phyloP scores from a whole-genome alignment of 2,113 vertebrate genomes.

The Panurus biarmicus region DNA sequence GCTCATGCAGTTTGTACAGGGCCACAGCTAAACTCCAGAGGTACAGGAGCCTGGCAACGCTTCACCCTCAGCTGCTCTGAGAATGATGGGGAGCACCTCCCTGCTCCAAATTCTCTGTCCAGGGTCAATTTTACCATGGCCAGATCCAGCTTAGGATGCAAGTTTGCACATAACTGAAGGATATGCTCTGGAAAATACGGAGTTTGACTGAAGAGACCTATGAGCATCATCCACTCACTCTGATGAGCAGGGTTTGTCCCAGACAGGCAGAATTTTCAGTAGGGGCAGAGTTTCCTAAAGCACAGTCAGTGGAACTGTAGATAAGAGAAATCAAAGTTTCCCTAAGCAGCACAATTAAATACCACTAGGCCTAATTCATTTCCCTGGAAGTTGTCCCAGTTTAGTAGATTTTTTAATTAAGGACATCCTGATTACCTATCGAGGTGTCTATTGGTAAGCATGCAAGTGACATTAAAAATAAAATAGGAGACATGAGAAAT shows the following conservation, averaged over 20 bases:
- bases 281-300: neutral
- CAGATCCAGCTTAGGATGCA: neutral
- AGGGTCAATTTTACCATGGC: neutral
- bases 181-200: neutral
- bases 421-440: slow-evolving; percentile 18
- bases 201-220: neutral
- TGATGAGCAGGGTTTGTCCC: neutral
- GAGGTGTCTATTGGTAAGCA: neutral
- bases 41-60: too few relatives aligned
- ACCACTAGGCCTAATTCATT: slow-evolving; percentile 1
- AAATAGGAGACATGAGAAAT: neutral
- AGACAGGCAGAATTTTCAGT: neutral
- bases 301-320: neutral
- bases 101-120: neutral
- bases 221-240: neutral
- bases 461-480: slow-evolving; percentile 20
- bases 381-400: slow-evolving; percentile 4
- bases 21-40: neutral
- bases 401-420: slow-evolving; percentile 47
- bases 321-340: neutral
- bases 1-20: neutral
- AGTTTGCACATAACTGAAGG: neutral
- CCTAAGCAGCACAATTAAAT: neutral
- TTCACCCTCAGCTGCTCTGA: neutral
- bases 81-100: accelerated